Base-by-base conservation (phyloP, 2,888 invertebrate species). In the Agonopterix arenella region DNA sequence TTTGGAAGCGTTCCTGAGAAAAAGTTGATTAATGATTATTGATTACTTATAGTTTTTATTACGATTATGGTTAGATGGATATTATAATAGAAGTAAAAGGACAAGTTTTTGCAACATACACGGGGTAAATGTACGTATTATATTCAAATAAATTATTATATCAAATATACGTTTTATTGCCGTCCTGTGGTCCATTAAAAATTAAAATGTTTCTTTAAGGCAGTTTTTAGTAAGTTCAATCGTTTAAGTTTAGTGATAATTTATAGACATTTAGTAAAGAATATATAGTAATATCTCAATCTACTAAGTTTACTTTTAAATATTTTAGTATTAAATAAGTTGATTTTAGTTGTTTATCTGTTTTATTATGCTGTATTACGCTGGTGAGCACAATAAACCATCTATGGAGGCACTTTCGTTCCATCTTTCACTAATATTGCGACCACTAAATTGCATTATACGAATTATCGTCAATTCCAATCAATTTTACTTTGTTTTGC, bases 381-480 rank as follows among this genome's bases (percentile, higher is more conserved):
- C 64, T 63, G 60, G 50, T 57, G 48, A 53, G 58, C 61, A 61
- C 51, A 59, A 57, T 45, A 11, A 57, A 61, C 56, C 56, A 57
- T 55, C 57, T 56, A 52, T 60, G 49, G 66, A 73, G 73, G 73
- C 70, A 73, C 72, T 71, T 70, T 50, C 41, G 52, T 58, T n/a
- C 46, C 9, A 40, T 40, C 47, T 44, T 28, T 28, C 28, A 28
- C 28, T 28, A 28, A 28, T 28, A 28, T 28, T 50, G 28, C 28
- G 28, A 28, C 16, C 16, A 38, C 16, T 16, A 5, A 8, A 13
- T 38, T 38, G 47, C 16, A 28, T 36, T 47, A 38, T 28, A 28
- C 28, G 46, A 13, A 38, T 11, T 37, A 13, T 45, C 8, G 13
- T 16, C 10, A n/a, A 28, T 28, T 28, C 11, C n/a, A 9, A 44